These are phyloP conservation scores for Pipistrellus pygmaeus DNA, from an alignment of 2,797 vertebrate genomes.

Conservation along the genomic window DNA sequence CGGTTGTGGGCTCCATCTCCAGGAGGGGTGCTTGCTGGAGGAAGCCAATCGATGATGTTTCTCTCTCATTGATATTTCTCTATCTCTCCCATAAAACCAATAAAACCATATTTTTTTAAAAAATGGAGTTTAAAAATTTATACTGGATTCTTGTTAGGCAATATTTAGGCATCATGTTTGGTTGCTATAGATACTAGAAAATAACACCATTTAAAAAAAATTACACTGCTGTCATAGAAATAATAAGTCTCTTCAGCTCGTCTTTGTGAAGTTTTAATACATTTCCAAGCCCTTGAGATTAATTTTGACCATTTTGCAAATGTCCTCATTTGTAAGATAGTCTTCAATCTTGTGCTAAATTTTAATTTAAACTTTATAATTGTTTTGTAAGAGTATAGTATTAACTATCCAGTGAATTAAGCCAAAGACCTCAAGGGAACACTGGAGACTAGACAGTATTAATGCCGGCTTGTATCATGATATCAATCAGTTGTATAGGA, in stretches of 20 bases:
- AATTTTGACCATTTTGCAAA: slow-evolving; percentile 26
- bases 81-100: too few species aligned
- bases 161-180: not conserved
- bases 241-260: not conserved
- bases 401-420: slow-evolving; percentile 45
- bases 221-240: not conserved
- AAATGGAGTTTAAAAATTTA: slow-evolving; percentile 29
- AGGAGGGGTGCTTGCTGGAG: too few species aligned
- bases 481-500: not conserved
- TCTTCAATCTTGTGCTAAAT: slow-evolving; percentile 11
- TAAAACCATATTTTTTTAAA: too few species aligned
- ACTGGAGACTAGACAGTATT: not conserved
- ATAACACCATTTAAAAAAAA: not conserved
- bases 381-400: not conserved
- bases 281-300: slow-evolving; percentile 15
- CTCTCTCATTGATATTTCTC: too few species aligned
- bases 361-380: not conserved
- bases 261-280: slow-evolving; percentile 42
- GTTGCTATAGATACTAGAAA: slow-evolving; percentile 36
- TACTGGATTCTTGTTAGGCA: not conserved
- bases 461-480: not conserved
- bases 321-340: slow-evolving; percentile 36
- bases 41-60: too few species aligned
- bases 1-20: too few species aligned
- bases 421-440: not conserved